Percentiles rank a stretch among this genome's conserved stretches.
phyloP scores from a whole-genome alignment of 2,797 vertebrate species.

The Tadarida brasiliensis region DNA sequence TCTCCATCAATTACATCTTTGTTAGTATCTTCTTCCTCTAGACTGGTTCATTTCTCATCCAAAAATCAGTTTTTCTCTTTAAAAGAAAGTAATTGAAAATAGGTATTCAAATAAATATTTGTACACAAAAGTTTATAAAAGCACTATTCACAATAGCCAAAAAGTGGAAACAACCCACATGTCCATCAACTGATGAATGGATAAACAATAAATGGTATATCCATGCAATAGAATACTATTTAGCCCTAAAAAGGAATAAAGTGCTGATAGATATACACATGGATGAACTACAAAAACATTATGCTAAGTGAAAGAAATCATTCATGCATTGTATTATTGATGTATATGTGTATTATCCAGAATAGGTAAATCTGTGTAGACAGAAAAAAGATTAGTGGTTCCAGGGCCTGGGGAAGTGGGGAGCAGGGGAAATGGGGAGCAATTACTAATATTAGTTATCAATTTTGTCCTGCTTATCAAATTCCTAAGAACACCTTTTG shows the following conservation, averaged over 20 bases:
- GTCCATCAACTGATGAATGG: not conserved
- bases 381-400: not conserved
- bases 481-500: not conserved
- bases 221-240: not conserved
- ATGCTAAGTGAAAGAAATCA: not conserved
- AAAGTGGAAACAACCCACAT: not conserved
- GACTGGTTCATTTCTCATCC: not conserved
- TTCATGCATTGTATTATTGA: not conserved
- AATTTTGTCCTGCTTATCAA: not conserved
- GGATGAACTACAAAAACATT: not conserved
- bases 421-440: not conserved
- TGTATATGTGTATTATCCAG: not conserved
- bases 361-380: not conserved
- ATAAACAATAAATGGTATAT: not conserved
- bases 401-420: not conserved
- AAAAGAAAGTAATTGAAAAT: constrained; percentile 29
- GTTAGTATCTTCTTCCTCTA: not conserved
- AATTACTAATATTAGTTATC: not conserved
- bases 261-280: not conserved
- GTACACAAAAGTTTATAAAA: not conserved
- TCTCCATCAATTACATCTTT: not conserved
- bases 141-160: not conserved
- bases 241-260: not conserved
- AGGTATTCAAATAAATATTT: not conserved
- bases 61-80: constrained; percentile 27